A percentile compares a stretch with the other conserved stretches of the same genome.
phyloP scores from a whole-genome alignment of 92 coral and sea anemone species.

The Isaurus tuberculatus region DNA sequence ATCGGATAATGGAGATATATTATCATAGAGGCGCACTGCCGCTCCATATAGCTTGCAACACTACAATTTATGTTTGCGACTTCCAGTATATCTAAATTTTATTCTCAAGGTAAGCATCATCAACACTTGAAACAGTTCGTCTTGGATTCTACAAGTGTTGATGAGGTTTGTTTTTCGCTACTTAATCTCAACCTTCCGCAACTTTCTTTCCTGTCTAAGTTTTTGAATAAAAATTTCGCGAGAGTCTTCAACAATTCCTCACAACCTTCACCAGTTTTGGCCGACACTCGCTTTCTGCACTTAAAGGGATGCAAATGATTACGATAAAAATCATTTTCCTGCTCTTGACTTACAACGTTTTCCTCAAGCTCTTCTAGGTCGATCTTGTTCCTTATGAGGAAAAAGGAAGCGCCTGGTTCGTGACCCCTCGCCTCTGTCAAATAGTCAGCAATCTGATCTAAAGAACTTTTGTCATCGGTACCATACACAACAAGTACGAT shows the following conservation, averaged over 20 bases:
- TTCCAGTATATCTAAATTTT: no score
- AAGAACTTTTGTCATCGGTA: constrained; percentile 51
- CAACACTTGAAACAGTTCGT: no score
- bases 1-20: no score
- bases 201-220: no score
- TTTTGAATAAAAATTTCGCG: constrained; percentile 22
- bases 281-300: constrained; percentile 70
- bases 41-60: no score
- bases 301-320: constrained; percentile 22
- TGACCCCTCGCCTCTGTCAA: constrained; percentile 38
- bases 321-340: constrained; percentile 25
- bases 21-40: no score
- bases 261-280: constrained; percentile 76
- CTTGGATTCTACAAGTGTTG: no score
- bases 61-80: no score
- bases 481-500: constrained; percentile 86
- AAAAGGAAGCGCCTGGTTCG: constrained; percentile 66
- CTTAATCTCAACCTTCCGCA: no score
- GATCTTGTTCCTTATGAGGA: constrained; percentile 80
- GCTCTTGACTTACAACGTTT: constrained; percentile 46
- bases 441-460: constrained; percentile 26
- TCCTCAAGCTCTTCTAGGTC: constrained; percentile 63
- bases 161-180: no score
- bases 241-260: constrained; percentile 58
- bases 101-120: no score